A percentile compares a stretch with the other conserved stretches of the same genome.
These are phyloP conservation scores for Chionomys nivalis DNA, from an alignment of 2,113 vertebrate genomes.

Conservation along the genomic window DNA sequence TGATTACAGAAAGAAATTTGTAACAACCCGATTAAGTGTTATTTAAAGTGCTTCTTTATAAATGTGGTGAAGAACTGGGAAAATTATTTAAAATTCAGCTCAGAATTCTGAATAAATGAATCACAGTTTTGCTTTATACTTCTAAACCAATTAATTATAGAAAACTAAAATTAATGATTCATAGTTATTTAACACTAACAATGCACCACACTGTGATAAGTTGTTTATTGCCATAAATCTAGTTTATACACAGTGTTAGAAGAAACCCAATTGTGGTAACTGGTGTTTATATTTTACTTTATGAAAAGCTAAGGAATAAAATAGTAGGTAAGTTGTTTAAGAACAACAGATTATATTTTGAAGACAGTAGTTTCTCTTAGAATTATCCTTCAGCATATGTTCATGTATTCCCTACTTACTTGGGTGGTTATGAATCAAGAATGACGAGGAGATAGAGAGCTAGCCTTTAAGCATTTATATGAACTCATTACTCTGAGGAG, in stretches of 20 bases:
- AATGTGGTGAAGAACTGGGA: not conserved
- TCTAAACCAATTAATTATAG: not conserved
- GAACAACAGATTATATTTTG: not conserved
- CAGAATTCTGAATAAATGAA: slow-evolving; percentile 1
- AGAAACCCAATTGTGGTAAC: not conserved
- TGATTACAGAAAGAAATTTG: not conserved
- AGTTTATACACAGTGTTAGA: not conserved
- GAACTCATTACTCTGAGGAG: slow-evolving; percentile 63
- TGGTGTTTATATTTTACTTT: not conserved
- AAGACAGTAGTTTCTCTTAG: not conserved
- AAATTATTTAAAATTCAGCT: slow-evolving; percentile 5
- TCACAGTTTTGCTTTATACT: not conserved
- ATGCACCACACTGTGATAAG: not conserved
- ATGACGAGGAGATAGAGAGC: not conserved
- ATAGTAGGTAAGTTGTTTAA: not conserved
- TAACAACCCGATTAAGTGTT: not conserved
- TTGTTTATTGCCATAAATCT: not conserved
- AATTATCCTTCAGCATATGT: not conserved
- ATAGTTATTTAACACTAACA: not conserved
- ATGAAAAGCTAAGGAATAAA: not conserved
- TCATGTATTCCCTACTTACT: slow-evolving; percentile 28
- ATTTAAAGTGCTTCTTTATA: slow-evolving; percentile 8
- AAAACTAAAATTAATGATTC: not conserved
- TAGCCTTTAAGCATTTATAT: slow-evolving; percentile 61
- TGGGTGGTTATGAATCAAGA: slow-evolving; percentile 21